phyloP scores from a whole-genome alignment of 2,113 vertebrate species.

The Fulmarus glacialis region DNA sequence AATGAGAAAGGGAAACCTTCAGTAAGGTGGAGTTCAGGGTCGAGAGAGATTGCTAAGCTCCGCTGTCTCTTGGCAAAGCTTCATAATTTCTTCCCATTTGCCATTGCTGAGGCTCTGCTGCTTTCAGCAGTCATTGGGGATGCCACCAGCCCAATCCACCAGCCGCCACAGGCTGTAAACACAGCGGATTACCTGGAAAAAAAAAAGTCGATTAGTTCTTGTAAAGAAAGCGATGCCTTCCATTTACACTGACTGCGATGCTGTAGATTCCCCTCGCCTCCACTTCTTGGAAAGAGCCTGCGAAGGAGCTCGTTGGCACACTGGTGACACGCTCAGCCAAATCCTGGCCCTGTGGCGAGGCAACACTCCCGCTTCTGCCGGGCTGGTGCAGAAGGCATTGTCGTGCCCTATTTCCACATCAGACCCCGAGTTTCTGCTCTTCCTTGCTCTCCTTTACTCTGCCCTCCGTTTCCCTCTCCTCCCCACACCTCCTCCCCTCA shows the following conservation, averaged over 20 bases:
- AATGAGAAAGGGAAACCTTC: background rate
- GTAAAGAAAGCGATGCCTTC: background rate
- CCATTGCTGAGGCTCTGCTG: background rate
- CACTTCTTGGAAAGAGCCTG: background rate
- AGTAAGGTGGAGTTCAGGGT: background rate
- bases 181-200: background rate
- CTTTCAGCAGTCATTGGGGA: background rate
- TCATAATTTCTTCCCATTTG: background rate
- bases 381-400: background rate
- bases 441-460: background rate
- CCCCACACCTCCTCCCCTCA: background rate
- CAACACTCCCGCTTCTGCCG: background rate
- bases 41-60: background rate
- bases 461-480: background rate
- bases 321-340: background rate
- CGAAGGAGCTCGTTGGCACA: background rate
- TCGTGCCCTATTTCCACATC: rapidly evolving
- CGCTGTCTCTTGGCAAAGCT: background rate
- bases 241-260: background rate
- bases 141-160: background rate
- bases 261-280: background rate
- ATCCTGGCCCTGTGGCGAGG: background rate
- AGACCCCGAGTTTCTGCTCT: background rate
- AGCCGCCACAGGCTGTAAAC: background rate
- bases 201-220: background rate